A percentile compares a stretch with the other conserved stretches of the same genome.
Conservation (phyloP, 2,797 vertebrate genomes). For the Phoxinus dragarum region DNA sequence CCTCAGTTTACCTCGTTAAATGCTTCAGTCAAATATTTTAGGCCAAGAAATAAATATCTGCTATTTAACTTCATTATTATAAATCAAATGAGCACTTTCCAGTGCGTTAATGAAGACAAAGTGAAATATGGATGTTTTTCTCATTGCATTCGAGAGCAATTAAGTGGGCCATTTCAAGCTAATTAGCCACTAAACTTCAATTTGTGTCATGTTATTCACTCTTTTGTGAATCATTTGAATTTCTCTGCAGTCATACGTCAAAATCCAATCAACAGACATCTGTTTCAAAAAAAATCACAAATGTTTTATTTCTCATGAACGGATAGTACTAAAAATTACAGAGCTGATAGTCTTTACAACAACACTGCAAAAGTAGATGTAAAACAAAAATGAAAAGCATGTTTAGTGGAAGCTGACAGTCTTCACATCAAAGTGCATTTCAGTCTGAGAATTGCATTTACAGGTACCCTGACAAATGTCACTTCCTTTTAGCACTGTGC, state of each 20-base stretch:
- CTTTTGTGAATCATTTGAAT: constrained; percentile 59
- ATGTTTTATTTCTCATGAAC: constrained; percentile 22
- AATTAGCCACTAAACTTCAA: constrained; percentile 78
- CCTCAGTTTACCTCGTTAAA: constrained; percentile 58
- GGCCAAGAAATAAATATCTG: constrained; percentile 63
- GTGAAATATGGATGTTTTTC: constrained; percentile 79
- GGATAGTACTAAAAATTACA: neutral
- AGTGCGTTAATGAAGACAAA: constrained; percentile 79
- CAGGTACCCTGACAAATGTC: constrained; percentile 11
- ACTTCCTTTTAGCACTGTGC: neutral
- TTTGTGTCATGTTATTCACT: constrained; percentile 75
- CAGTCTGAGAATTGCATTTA: constrained; percentile 16
- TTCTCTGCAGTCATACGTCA: constrained; percentile 63
- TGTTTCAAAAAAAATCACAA: constrained; percentile 55
- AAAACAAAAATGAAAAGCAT: neutral
- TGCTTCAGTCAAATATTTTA: constrained; percentile 48
- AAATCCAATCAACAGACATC: constrained; percentile 63
- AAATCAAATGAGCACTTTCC: constrained; percentile 70
- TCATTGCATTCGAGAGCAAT: constrained; percentile 73
- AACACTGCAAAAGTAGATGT: neutral
- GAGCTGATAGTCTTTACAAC: neutral
- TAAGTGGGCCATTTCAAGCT: constrained; percentile 79
- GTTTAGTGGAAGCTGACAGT: neutral
- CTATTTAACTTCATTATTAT: constrained; percentile 68
- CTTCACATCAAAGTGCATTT: constrained; percentile 6